Evolutionary conservation across 37 sponge, comb jelly and placozoan genomes (phyloP).

Genomic region (Halichondria panicea): DNA sequence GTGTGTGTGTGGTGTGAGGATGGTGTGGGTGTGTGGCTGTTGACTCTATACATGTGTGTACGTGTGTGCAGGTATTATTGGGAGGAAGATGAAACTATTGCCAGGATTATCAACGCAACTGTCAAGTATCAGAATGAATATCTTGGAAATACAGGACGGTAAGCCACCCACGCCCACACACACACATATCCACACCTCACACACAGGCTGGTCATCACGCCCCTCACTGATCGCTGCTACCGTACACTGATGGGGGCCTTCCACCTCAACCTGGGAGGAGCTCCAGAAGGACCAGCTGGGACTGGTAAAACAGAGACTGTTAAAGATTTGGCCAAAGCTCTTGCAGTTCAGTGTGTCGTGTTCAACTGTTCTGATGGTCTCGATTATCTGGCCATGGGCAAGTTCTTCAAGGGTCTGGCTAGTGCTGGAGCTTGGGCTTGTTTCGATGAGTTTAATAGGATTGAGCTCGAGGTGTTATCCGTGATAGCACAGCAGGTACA

Average conservation of each 20-base stretch:
- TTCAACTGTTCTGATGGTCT: conserved; percentile 99
- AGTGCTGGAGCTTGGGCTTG: conserved; percentile 98
- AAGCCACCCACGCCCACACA: background rate
- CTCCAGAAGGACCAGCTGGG: conserved; percentile 99
- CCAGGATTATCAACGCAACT: conserved; percentile 88
- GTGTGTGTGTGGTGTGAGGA: too few relatives aligned
- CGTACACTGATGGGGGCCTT: conserved; percentile 98
- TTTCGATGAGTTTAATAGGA: conserved; percentile 99
- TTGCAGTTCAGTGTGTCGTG: conserved; percentile 97
- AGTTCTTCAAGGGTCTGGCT: conserved; percentile 98
- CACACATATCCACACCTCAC: background rate
- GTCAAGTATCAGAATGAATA: conserved; percentile 97
- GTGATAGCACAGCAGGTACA: conserved; percentile 90
- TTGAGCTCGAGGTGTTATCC: conserved; percentile 89
- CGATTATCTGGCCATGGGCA: conserved; percentile 99
- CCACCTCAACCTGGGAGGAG: conserved; percentile 95
- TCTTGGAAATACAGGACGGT: conserved; percentile 96
- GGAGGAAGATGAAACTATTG: conserved; percentile 78
- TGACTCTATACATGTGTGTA: too few relatives aligned
- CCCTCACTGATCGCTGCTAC: conserved; percentile 99
- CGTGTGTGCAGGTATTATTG: too few relatives aligned
- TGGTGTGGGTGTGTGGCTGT: too few relatives aligned
- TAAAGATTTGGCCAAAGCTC: conserved; percentile 92
- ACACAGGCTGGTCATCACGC: conserved; percentile 95
- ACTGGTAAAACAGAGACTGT: conserved; percentile 86